These are phyloP conservation scores for Amazona ochrocephala DNA, from an alignment of 2,797 vertebrate species.

Conservation along the genomic window DNA sequence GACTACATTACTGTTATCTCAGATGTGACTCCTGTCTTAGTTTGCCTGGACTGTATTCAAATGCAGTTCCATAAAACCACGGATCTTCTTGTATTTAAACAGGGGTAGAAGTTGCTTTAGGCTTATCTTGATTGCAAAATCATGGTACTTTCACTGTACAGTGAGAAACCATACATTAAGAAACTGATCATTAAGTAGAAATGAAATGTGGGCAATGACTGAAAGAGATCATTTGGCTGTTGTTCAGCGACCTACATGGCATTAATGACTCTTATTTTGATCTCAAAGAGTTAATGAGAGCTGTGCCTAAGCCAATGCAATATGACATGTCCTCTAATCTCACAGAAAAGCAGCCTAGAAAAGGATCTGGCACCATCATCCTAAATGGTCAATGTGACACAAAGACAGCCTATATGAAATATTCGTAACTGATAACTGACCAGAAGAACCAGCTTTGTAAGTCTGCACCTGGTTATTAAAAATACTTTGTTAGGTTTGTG, in stretches of 20 bases:
- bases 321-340: not conserved
- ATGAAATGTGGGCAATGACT: not conserved
- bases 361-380: not conserved
- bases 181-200: not conserved
- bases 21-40: not conserved
- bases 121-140: not conserved
- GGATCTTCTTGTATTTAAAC: not conserved
- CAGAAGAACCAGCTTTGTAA: constrained; percentile 27
- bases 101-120: not conserved
- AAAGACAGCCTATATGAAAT: not conserved
- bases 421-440: not conserved
- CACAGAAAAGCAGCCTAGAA: not conserved
- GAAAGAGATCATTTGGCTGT: not conserved
- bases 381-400: not conserved
- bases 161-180: not conserved
- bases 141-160: rapidly evolving
- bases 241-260: not conserved
- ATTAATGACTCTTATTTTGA: not conserved
- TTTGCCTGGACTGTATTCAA: not conserved
- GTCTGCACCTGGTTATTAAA: not conserved
- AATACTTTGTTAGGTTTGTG: not conserved
- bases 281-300: not conserved
- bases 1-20: not conserved
- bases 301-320: not conserved
- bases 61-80: not conserved